Evolutionary conservation across 2,797 vertebrate species (phyloP), one percentile per base, ranked within the genome.

Genomic region (Erethizon dorsatum): DNA sequence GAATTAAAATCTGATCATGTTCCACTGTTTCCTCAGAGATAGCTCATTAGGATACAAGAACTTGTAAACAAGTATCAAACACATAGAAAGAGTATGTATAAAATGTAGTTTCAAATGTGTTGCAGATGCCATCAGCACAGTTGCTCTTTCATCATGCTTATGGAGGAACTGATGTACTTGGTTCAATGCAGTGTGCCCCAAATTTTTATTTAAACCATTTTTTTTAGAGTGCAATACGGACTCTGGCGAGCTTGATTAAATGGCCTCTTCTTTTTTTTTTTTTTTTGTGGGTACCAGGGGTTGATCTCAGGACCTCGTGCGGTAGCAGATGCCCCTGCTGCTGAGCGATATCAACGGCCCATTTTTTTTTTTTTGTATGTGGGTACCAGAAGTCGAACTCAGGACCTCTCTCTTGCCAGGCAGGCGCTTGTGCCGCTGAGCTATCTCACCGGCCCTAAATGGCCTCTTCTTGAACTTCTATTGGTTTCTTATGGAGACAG

Each of bases 1-100:
- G 6, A 45, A 73, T 94, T 93, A 96, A 86, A 92, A 91, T 80
- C 13, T 77, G 84, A 57, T 83, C 77, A 61, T 89, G 45, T 56
- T 41, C 59, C 6, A 80, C 17, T 73, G 13, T 84, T 94, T 33
- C 78, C 86, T 91, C 63, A 88, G 80, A 90, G 90, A 6, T n/a
- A 75, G 28, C 15, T 84, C 61, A 85, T 83, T 83, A 84, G 56
- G 10, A 61, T 71, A 56, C 47, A 26, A 86, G 50, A 54, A 87
- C 24, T 88, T 92, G n/a, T 65, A 9, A 61, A 28, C 12, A 73
- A 88, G 65, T 90, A 82, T 71, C 0, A 2, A 88, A 79, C 41
- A 77, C 41, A 24, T 31, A 54, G 2, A 41, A 84, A 52, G 45
- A 31, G 7, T 56, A 3, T 37, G 4, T 86, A 18, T 67, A 75